A percentile compares a stretch with the other conserved stretches of the same genome.
Conservation (phyloP, 2,797 vertebrate genomes). For the Falco peregrinus region DNA sequence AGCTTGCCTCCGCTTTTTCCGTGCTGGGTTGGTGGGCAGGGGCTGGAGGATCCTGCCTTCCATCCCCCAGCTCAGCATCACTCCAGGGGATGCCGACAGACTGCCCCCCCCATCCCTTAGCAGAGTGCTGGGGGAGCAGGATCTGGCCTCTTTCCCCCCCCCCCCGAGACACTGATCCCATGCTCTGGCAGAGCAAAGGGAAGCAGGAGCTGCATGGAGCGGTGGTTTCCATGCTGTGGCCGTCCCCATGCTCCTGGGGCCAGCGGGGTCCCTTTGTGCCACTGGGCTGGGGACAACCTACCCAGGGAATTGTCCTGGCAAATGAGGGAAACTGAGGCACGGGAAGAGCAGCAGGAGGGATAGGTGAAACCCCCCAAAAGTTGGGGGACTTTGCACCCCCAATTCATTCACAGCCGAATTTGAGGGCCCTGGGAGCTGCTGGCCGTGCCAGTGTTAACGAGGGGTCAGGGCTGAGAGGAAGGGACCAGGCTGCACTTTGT, state of each 20-base stretch:
- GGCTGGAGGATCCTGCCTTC: neutral
- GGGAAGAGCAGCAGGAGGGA: neutral
- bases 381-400: no score
- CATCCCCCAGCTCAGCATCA: neutral
- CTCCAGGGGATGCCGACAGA: neutral
- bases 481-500: neutral
- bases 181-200: rapidly evolving
- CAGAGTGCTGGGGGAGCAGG: neutral
- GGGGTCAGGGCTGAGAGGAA: neutral
- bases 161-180: neutral
- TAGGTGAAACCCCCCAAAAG: rapidly evolving
- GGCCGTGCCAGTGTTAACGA: neutral
- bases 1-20: slow-evolving; percentile 13
- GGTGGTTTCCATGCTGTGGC: rapidly evolving
- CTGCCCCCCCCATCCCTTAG: no score
- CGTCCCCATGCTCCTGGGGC: rapidly evolving
- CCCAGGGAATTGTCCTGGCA: neutral
- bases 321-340: neutral
- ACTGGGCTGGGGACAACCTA: rapidly evolving
- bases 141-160: neutral
- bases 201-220: neutral
- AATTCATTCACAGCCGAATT: no score
- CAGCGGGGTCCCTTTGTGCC: rapidly evolving
- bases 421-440: neutral
- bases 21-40: neutral